A percentile compares a stretch with the other conserved stretches of the same genome.
phyloP scores from a whole-genome alignment of 2,888 invertebrate species.

The Lasioglossum lativentre region DNA sequence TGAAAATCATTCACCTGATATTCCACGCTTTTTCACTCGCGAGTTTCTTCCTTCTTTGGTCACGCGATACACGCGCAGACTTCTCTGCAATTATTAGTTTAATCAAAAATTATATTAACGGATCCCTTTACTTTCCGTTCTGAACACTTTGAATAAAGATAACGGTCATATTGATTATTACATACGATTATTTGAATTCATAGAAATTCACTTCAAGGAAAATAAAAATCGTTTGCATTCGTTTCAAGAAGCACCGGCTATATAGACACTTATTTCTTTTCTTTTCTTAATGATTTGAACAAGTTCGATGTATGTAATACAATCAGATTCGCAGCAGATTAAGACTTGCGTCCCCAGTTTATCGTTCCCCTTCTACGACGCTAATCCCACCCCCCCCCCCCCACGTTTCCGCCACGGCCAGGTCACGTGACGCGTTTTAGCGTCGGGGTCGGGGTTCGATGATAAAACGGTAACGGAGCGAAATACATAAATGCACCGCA shows the following conservation, averaged over 20 bases:
- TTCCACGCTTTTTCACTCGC: not conserved
- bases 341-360: too few relatives aligned
- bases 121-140: not conserved
- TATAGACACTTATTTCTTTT: not conserved
- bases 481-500: conserved; percentile 42
- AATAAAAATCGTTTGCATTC: not conserved
- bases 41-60: not conserved
- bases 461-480: conserved; percentile 48
- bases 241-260: not conserved
- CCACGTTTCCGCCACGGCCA: too few relatives aligned
- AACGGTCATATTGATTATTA: too few relatives aligned
- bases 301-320: not conserved
- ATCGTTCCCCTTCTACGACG: too few relatives aligned
- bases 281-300: not conserved
- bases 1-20: not conserved
- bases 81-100: not conserved
- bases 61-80: not conserved
- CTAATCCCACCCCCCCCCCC: too few relatives aligned
- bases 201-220: too few relatives aligned
- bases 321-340: too few relatives aligned
- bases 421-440: not conserved
- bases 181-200: too few relatives aligned
- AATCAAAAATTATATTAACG: not conserved
- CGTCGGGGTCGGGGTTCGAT: conserved; percentile 18
- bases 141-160: not conserved